phyloP scores from a whole-genome alignment of 2,113 vertebrate genomes.

The Excalfactoria chinensis region DNA sequence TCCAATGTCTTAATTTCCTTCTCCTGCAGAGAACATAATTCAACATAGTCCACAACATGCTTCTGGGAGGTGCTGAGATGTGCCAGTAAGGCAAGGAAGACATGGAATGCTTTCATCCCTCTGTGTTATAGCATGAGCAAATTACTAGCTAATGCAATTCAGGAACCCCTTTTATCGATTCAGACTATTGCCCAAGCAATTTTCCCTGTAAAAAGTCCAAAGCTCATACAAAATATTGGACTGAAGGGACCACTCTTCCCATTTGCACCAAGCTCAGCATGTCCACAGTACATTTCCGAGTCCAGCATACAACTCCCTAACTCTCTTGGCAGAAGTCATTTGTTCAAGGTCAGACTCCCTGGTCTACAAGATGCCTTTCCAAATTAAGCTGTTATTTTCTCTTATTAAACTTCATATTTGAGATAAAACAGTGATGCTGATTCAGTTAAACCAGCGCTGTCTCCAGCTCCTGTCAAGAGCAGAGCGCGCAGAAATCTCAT shows the following conservation, averaged over 20 bases:
- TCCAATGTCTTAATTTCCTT: background rate
- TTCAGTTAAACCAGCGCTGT: conserved; percentile 7
- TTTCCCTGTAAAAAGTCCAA: background rate
- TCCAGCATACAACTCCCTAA: background rate
- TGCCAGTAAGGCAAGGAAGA: background rate
- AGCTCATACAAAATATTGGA: background rate
- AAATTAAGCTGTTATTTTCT: conserved; percentile 48
- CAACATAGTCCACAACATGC: background rate
- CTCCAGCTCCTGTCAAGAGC: background rate
- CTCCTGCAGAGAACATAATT: background rate
- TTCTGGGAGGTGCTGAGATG: background rate
- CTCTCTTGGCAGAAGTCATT: conserved; percentile 39
- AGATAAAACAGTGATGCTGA: conserved; percentile 24
- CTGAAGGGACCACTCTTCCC: background rate
- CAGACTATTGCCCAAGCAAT: background rate
- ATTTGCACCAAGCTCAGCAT: background rate
- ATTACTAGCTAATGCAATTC: background rate
- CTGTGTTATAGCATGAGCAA: background rate
- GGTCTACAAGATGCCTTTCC: conserved; percentile 1
- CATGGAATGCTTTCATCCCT: background rate
- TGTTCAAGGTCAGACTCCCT: background rate
- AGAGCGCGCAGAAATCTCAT: background rate
- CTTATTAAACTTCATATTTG: conserved; percentile 52
- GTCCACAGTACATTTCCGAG: background rate
- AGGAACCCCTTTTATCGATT: background rate